These are phyloP conservation scores for Nothoprocta pentlandii DNA, from an alignment of 2,113 vertebrate species.

Conservation along the genomic window DNA sequence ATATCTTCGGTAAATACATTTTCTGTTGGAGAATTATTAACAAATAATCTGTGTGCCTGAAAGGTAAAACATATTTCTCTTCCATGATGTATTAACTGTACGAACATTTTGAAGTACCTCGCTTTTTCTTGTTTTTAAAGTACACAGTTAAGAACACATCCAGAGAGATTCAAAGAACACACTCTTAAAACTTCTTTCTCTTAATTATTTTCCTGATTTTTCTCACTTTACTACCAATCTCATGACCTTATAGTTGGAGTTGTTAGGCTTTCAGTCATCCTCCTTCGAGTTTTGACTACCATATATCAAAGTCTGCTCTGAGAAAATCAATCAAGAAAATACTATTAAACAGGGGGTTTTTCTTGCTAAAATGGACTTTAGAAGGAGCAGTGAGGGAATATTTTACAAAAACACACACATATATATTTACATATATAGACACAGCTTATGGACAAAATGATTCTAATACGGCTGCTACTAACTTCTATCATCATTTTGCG, in stretches of 20 bases:
- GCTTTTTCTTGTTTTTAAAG: background rate
- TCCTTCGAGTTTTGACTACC: background rate
- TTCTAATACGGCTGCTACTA: background rate
- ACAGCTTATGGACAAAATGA: background rate
- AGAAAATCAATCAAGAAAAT: background rate
- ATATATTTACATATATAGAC: background rate
- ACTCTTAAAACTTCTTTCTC: background rate
- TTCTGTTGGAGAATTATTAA: conserved; percentile 17
- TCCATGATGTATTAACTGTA: background rate
- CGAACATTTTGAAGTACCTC: background rate
- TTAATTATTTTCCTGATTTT: background rate
- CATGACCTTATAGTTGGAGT: background rate
- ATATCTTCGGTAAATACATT: background rate
- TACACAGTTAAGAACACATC: background rate
- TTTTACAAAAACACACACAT: background rate
- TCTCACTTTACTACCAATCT: background rate
- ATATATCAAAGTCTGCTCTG: background rate
- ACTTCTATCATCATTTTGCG: background rate
- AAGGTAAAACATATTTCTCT: background rate
- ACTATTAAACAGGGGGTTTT: background rate
- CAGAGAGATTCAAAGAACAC: background rate
- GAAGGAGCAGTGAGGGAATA: background rate
- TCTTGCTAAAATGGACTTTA: background rate
- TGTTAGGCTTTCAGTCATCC: background rate
- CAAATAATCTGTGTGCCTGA: background rate